phyloP scores from a whole-genome alignment of 1,140 invertebrate species.

The Plodia interpunctella region DNA sequence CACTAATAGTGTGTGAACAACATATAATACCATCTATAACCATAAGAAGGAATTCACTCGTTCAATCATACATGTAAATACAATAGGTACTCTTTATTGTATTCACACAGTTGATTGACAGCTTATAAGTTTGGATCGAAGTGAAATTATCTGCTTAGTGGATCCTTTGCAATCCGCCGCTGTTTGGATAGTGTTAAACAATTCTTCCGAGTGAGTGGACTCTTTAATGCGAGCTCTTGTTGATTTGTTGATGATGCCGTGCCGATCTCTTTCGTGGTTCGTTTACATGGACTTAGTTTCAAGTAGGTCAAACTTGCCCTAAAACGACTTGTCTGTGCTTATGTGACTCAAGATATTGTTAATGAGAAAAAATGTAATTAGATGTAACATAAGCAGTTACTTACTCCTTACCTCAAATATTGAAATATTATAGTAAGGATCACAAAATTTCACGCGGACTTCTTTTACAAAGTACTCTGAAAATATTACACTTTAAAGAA shows the following conservation, averaged over 20 bases:
- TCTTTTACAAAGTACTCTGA: too few species aligned
- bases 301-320: conserved; percentile 26
- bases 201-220: conserved; percentile 68
- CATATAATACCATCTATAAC: not conserved
- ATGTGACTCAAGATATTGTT: too few species aligned
- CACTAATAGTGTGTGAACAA: not conserved
- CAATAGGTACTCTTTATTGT: conserved; percentile 26
- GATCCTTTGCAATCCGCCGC: conserved; percentile 50
- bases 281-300: conserved; percentile 19
- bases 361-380: too few species aligned
- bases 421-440: too few species aligned
- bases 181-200: conserved; percentile 74
- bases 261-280: not conserved
- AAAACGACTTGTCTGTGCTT: too few species aligned
- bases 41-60: too few species aligned
- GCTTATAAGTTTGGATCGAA: conserved; percentile 49
- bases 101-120: conserved; percentile 54
- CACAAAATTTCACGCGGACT: too few species aligned
- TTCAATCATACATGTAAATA: too few species aligned
- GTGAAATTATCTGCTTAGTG: conserved; percentile 70
- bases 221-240: conserved; percentile 52
- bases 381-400: too few species aligned
- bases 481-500: too few species aligned
- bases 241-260: conserved; percentile 20
- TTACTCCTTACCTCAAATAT: too few species aligned